phyloP scores from a whole-genome alignment of 2,797 vertebrate species.

The Rhincodon typus region DNA sequence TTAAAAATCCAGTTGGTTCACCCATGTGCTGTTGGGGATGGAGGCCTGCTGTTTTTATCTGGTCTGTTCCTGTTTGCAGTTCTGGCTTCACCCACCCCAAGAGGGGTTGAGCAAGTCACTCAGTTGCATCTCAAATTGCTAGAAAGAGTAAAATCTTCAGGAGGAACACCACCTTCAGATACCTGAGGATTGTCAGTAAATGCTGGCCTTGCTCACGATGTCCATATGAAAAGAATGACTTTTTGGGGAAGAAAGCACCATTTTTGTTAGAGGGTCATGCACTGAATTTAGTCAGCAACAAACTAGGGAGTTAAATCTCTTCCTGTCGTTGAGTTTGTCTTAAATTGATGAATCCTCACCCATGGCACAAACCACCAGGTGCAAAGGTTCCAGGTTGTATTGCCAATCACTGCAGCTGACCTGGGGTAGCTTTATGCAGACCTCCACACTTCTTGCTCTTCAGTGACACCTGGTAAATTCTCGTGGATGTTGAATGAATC shows the following conservation, averaged over 20 bases:
- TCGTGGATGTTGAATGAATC: background rate
- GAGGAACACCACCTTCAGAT: background rate
- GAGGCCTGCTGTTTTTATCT: background rate
- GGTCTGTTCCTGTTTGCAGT: background rate
- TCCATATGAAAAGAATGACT: background rate
- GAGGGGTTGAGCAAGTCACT: background rate
- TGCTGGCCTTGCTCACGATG: background rate
- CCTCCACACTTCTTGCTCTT: background rate
- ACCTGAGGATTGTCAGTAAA: background rate
- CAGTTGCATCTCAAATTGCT: background rate
- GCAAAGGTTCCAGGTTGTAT: background rate
- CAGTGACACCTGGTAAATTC: background rate
- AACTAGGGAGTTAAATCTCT: background rate
- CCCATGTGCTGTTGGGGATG: background rate
- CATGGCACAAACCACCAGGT: background rate
- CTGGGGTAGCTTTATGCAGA: background rate
- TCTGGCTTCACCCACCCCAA: too few species aligned
- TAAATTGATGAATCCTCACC: background rate
- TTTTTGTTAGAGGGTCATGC: background rate
- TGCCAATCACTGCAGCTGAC: background rate
- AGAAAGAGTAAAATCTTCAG: background rate
- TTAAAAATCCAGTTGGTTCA: background rate
- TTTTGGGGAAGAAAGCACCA: background rate
- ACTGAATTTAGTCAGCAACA: background rate
- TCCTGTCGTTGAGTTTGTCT: background rate